These are phyloP conservation scores for Sigmodon hispidus DNA, from an alignment of 2,113 vertebrate genomes.

Conservation along the genomic window DNA sequence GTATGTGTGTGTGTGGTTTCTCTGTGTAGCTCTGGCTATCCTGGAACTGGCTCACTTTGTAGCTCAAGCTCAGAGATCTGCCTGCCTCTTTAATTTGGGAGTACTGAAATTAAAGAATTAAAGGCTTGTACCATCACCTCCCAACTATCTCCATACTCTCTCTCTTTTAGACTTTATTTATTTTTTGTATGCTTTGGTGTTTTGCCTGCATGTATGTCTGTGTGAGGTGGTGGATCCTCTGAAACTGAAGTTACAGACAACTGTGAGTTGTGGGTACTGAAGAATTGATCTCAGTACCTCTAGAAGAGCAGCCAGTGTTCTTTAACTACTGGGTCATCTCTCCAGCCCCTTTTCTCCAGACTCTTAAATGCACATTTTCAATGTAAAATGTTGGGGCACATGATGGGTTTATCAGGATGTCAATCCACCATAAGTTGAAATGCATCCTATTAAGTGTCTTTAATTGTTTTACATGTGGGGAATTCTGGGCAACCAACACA, in stretches of 20 bases:
- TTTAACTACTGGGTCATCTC: not conserved
- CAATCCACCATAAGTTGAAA: too few relatives aligned
- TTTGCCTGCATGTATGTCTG: not conserved
- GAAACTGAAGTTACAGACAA: not conserved
- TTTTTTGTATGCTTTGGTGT: not conserved
- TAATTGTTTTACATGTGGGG: not conserved
- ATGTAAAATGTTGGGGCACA: not conserved
- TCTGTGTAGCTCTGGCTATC: not conserved
- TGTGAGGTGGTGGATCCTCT: not conserved
- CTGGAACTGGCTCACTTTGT: not conserved
- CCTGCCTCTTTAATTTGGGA: not conserved
- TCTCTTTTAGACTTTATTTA: not conserved
- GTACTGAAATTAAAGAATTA: not conserved
- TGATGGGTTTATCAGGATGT: not conserved
- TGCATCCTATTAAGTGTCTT: not conserved
- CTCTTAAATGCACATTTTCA: not conserved
- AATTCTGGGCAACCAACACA: not conserved
- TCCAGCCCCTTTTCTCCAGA: not conserved
- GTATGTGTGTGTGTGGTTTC: too few relatives aligned
- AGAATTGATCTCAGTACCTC: not conserved
- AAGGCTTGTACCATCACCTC: not conserved
- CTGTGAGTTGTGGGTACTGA: not conserved
- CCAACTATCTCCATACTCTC: not conserved
- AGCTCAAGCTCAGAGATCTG: not conserved
- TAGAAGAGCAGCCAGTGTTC: not conserved